phyloP scores from a whole-genome alignment of 2,797 vertebrate genomes.

The Crocidura indochinensis region DNA sequence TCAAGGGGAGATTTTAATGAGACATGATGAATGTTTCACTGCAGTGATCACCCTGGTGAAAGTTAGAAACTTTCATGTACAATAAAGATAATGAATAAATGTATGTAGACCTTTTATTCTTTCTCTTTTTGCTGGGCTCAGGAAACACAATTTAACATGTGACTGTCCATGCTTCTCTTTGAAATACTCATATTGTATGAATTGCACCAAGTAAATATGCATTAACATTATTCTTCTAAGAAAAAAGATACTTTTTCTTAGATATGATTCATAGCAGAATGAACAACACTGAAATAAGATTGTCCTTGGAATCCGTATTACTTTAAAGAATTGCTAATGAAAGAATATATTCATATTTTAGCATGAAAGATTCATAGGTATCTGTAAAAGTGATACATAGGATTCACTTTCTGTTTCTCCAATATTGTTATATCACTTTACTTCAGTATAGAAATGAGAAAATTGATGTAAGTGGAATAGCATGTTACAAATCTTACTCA shows the following conservation, averaged over 20 bases:
- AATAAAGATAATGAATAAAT: background rate
- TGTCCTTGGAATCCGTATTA: background rate
- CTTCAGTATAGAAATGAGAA: too few species aligned
- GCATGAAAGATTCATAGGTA: too few species aligned
- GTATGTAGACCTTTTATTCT: background rate
- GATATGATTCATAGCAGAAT: background rate
- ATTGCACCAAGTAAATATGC: background rate
- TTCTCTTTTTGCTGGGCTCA: background rate
- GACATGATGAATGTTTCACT: constrained; percentile 48
- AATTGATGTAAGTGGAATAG: too few species aligned
- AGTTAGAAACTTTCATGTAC: constrained; percentile 30
- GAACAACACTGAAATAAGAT: background rate
- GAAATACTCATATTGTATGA: background rate
- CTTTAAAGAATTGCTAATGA: background rate
- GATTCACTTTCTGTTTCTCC: background rate
- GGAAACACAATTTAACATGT: background rate
- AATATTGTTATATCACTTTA: background rate
- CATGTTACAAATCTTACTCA: background rate
- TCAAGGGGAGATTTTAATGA: constrained; percentile 66
- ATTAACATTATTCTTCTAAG: background rate
- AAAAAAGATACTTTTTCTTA: background rate
- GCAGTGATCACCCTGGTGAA: constrained; percentile 41
- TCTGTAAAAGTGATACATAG: background rate
- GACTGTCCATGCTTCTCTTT: background rate
- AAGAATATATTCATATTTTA: background rate